Evolutionary conservation across 2,797 vertebrate genomes (phyloP).

Genomic region (Dromococcyx pavoninus): DNA sequence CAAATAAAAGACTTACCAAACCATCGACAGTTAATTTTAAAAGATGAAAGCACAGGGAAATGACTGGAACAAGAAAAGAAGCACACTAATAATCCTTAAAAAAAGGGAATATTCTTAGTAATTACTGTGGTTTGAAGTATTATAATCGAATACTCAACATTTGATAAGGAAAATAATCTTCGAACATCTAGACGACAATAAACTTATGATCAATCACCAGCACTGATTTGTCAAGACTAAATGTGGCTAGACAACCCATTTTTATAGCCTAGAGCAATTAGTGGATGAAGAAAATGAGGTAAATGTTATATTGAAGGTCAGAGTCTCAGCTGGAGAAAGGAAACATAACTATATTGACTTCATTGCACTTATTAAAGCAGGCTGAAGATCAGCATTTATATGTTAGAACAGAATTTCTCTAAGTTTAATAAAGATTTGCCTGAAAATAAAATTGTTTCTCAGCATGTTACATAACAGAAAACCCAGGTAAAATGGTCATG

Average conservation of each 20-base stretch:
- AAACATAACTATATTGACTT: conserved; percentile 37
- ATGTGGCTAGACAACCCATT: not conserved
- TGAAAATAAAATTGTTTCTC: not conserved
- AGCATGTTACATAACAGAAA: not conserved
- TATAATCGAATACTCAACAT: not conserved
- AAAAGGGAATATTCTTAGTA: not conserved
- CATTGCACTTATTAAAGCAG: conserved; percentile 18
- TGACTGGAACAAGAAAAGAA: not conserved
- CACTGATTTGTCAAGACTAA: not conserved
- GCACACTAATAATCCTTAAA: not conserved
- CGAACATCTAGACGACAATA: not conserved
- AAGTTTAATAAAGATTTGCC: not conserved
- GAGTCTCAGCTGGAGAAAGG: conserved; percentile 15
- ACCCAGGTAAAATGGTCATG: not conserved
- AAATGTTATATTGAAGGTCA: conserved; percentile 59
- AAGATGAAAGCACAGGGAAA: not conserved
- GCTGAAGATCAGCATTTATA: not conserved
- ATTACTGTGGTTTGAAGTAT: not conserved
- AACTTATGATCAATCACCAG: not conserved
- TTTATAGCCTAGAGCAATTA: conserved; percentile 41
- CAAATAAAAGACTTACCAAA: not conserved
- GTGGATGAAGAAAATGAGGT: conserved; percentile 46
- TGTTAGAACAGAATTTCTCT: not conserved
- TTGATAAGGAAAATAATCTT: conserved; percentile 23
- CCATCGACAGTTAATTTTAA: not conserved